Evolutionary conservation across 2,797 vertebrate species (phyloP), one percentile per base, ranked within the genome.

Genomic region (Phrynocephalus forsythii): DNA sequence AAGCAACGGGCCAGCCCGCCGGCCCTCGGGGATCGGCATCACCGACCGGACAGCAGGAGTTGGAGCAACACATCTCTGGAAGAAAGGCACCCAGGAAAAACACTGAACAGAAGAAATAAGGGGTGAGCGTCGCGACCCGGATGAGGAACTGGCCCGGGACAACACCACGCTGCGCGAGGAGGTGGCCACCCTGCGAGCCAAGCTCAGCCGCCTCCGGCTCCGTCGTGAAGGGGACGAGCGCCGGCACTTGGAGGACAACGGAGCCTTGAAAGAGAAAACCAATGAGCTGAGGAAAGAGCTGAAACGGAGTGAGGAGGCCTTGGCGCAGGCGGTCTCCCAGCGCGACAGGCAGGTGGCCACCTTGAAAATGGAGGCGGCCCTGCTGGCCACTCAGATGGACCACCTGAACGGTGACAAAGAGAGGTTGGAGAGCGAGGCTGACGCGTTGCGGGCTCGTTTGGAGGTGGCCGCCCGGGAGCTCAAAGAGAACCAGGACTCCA

Each of bases 91-190:
- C 33, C 33, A 33, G 33, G 33, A 33, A 33, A 33, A 33, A 33
- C 33, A 33, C 33, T 33, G 33, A 33, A 33, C 33, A 33, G 33
- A 33, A 33, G 33, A 33, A 33, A 33, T 2, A 33, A 33, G 33
- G 90, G 97, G 97, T 0, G 94, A 97, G 94, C 95, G 93, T 84
- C 94, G 94, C 48, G 97, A 98, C 89, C 96, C 97, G 86, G 98
- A 98, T 94, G 96, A 97, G 87, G 97, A 98, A 92, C 89, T 98
- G 10, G 89, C 97, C 52, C 96, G 97, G 89, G 97, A 97, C 96
- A 97, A 93, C 38, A 89, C 89, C 13, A 93, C 98, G 2, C 98
- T 98, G 90, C 97, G 99, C 84, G 98, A 99, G 94, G 98, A 99
- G 94, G 93, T 98, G 91, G 90, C 91, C 79, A 44, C 94, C 84